Evolutionary conservation across 53 echinoderm and acorn worm genomes (phyloP).

Genomic region (Astropecten irregularis): DNA sequence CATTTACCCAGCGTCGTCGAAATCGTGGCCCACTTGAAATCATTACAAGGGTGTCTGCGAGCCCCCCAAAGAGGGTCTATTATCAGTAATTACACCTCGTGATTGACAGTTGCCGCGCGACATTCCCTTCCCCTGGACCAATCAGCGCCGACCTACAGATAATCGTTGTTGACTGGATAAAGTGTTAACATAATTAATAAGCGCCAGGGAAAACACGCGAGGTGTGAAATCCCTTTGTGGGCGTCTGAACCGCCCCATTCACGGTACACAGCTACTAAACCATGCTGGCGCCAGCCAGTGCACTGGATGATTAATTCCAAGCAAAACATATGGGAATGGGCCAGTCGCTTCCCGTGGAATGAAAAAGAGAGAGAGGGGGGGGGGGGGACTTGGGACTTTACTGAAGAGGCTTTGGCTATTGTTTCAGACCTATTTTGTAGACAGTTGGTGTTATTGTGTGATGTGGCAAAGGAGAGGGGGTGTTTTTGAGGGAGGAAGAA

Average conservation of each 20-base stretch:
- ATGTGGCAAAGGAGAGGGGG: too few species aligned
- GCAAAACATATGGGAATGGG: constrained; percentile 75
- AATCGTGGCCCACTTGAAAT: constrained; percentile 56
- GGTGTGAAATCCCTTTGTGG: constrained; percentile 95
- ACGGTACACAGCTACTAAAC: constrained; percentile 67
- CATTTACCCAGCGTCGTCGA: too few species aligned
- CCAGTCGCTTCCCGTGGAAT: too few species aligned
- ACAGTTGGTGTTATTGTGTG: not conserved
- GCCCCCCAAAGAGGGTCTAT: constrained; percentile 49
- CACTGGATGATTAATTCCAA: constrained; percentile 79
- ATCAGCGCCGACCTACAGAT: constrained; percentile 76
- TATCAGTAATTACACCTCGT: constrained; percentile 74
- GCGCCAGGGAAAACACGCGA: constrained; percentile 93
- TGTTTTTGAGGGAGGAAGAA: too few species aligned
- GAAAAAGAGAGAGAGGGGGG: not conserved
- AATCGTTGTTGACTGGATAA: constrained; percentile 99
- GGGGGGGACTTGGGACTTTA: not conserved
- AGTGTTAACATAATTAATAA: constrained; percentile 99
- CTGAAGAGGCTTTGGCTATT: constrained; percentile 11
- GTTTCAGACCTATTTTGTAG: constrained; percentile 47
- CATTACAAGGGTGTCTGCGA: constrained; percentile 58
- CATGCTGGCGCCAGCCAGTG: constrained; percentile 85
- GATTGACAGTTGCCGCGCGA: constrained; percentile 76
- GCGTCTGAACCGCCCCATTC: constrained; percentile 78
- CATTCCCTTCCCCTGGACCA: constrained; percentile 69